Conservation (phyloP, 2,888 invertebrate species). For the Odontocerum albicorne region DNA sequence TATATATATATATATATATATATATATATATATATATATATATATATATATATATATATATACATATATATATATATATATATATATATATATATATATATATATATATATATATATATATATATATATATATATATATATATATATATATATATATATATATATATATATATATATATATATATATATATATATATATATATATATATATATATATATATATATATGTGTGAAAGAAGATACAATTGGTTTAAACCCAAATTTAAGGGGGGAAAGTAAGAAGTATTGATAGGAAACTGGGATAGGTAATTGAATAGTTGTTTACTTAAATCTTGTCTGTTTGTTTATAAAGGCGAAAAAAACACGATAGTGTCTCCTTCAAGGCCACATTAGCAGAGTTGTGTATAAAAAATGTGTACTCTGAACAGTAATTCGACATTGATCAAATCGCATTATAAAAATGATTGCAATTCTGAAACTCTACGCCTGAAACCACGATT, state of each 20-base stretch:
- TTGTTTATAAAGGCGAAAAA: too few species aligned
- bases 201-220: slow-evolving; percentile 7
- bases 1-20: slow-evolving; percentile 6
- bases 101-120: slow-evolving; percentile 7
- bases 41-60: slow-evolving; percentile 7
- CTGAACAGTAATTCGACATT: too few species aligned
- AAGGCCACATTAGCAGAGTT: too few species aligned
- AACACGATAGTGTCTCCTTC: too few species aligned
- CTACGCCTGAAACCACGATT: too few species aligned
- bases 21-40: slow-evolving; percentile 7
- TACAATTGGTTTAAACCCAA: not conserved
- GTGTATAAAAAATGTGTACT: too few species aligned
- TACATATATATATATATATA: slow-evolving; percentile 6
- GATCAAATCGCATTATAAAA: too few species aligned
- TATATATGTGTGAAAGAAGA: not conserved
- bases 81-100: slow-evolving; percentile 7
- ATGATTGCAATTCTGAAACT: too few species aligned
- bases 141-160: slow-evolving; percentile 7
- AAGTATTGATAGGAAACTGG: too few species aligned
- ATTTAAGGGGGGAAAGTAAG: too few species aligned
- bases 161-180: slow-evolving; percentile 7
- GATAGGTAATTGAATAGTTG: too few species aligned
- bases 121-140: slow-evolving; percentile 7
- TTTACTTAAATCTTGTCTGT: too few species aligned
- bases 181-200: slow-evolving; percentile 7